A percentile compares a stretch with the other conserved stretches of the same genome.
Evolutionary conservation across 2,113 vertebrate species (phyloP).

Genomic region (Chroicocephalus ridibundus): DNA sequence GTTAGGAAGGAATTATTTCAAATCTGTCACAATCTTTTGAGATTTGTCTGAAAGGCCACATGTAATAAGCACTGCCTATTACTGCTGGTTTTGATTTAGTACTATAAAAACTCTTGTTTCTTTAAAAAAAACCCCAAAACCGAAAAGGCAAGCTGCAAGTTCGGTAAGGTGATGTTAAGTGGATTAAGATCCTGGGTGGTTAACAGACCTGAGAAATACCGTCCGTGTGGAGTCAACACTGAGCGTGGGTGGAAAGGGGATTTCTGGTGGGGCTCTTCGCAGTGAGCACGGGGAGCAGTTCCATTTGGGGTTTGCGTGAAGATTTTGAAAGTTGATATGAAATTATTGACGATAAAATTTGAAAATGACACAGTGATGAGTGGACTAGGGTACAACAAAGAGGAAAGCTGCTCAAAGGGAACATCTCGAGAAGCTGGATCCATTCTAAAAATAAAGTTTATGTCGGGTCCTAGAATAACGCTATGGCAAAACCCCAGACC

Average conservation of each 20-base stretch:
- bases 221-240: not conserved
- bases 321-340: not conserved
- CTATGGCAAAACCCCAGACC: rapidly evolving
- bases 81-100: not conserved
- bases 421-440: not conserved
- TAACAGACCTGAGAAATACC: not conserved
- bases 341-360: not conserved
- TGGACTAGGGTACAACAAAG: rapidly evolving
- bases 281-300: not conserved
- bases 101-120: not conserved
- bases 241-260: not conserved
- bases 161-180: not conserved
- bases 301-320: too few relatives aligned
- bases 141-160: not conserved
- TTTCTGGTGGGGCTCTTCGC: not conserved
- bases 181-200: not conserved
- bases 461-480: rapidly evolving
- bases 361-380: not conserved
- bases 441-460: rapidly evolving
- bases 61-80: not conserved
- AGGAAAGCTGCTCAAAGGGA: not conserved
- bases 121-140: not conserved
- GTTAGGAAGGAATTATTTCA: not conserved
- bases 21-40: not conserved
- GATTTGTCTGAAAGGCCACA: not conserved